phyloP scores from a whole-genome alignment of 2,888 invertebrate genomes.

The Coleophora flavipennella region DNA sequence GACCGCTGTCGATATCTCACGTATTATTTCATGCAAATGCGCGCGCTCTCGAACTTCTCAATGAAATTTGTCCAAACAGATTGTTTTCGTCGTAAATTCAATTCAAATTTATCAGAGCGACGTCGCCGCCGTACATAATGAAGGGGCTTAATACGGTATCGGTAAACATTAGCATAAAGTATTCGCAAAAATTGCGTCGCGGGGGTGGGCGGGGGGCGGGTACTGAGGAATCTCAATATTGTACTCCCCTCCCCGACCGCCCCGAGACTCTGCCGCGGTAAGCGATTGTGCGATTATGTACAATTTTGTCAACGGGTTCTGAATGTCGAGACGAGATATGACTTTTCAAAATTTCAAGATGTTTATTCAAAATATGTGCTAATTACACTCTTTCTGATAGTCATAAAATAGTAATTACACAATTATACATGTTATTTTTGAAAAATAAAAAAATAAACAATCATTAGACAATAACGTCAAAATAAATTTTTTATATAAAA shows the following conservation, averaged over 20 bases:
- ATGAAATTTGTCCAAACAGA: constrained; percentile 45
- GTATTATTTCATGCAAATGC: constrained; percentile 48
- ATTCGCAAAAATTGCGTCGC: constrained; percentile 49
- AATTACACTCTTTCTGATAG: too few species aligned
- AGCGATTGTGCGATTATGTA: constrained; percentile 26
- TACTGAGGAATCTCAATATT: constrained; percentile 42
- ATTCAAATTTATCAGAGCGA: constrained; percentile 40
- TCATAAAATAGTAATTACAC: too few species aligned
- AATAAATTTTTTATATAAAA: too few species aligned
- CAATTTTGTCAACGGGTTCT: constrained; percentile 37
- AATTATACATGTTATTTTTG: too few species aligned
- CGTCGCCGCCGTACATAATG: constrained; percentile 29
- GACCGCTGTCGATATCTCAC: constrained; percentile 5
- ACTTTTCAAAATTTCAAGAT: too few species aligned
- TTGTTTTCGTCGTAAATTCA: constrained; percentile 50
- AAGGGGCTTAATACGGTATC: constrained; percentile 43
- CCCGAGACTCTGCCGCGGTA: constrained; percentile 1
- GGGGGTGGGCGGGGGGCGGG: constrained; percentile 26
- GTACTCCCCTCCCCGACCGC: constrained; percentile 12
- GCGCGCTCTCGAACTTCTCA: constrained; percentile 35
- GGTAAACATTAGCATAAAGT: constrained; percentile 55
- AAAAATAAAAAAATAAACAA: too few species aligned
- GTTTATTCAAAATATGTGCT: too few species aligned
- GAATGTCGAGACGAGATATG: constrained; percentile 26
- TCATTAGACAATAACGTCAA: too few species aligned